Conservation (phyloP, 2,888 invertebrate genomes). For the Carterocephalus palaemon region DNA sequence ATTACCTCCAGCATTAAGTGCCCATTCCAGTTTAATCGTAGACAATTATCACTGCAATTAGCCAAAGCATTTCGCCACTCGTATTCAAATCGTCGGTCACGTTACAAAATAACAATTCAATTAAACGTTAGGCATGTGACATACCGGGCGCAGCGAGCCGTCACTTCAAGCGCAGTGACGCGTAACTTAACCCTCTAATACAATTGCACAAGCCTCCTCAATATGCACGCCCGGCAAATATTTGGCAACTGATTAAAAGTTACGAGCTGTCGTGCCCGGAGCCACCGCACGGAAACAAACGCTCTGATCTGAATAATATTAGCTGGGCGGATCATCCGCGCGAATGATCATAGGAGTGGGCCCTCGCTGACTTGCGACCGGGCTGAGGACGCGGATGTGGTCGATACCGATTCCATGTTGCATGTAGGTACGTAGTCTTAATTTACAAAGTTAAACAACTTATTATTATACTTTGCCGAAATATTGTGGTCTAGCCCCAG, state of each 20-base stretch:
- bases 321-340: slow-evolving; percentile 61
- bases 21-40: too few relatives aligned
- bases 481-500: too few relatives aligned
- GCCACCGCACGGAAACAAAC: slow-evolving; percentile 60
- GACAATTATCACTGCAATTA: too few relatives aligned
- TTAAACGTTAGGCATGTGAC: slow-evolving; percentile 44
- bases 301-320: slow-evolving; percentile 70
- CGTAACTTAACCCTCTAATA: slow-evolving; percentile 57
- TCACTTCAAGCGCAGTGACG: slow-evolving; percentile 48
- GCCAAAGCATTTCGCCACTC: too few relatives aligned
- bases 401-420: neutral
- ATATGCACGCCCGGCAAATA: slow-evolving; percentile 67
- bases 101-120: too few relatives aligned
- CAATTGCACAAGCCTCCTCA: slow-evolving; percentile 73
- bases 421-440: too few relatives aligned
- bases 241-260: slow-evolving; percentile 76
- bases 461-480: too few relatives aligned
- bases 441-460: too few relatives aligned
- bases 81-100: too few relatives aligned
- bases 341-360: slow-evolving; percentile 59
- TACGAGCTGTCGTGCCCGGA: slow-evolving; percentile 63
- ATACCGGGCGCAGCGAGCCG: slow-evolving; percentile 52
- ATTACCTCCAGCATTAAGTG: too few relatives aligned
- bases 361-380: slow-evolving; percentile 16
- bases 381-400: slow-evolving; percentile 15